Evolutionary conservation across 2,797 vertebrate species (phyloP), one percentile per base, ranked within the genome.

Genomic region (Pseudomugil gertrudae): DNA sequence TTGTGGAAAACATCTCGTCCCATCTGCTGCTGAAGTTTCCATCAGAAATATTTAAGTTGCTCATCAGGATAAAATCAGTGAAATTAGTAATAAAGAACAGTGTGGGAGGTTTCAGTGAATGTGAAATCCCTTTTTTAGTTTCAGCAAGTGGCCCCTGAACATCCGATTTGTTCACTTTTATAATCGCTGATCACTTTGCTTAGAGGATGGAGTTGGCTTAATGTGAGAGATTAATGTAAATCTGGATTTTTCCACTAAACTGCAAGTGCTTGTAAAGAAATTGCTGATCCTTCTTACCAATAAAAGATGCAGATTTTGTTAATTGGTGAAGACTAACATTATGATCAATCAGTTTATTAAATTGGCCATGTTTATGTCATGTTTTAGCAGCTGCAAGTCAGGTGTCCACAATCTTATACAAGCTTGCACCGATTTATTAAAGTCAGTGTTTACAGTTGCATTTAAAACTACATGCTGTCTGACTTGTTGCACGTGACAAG

Each of bases 31-130:
- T 7, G 33, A 33, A 55, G 11, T 33, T 55, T 23, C n/a, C 32
- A 24, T 26, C 36, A 8, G 26, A 26, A 57, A 17, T 29, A 15
- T 54, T 56, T 7, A 43, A 43, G 38, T 14, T 36, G 21, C 27
- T 14, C 3, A 15, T 64, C 45, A 45, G 45, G 47, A 64, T 64
- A 45, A 52, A 15, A 40, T 60, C 30, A 19, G 30, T 57, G 53
- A 45, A 30, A 29, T 56, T 51, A 9, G 11, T 17, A n/a, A 66
- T 38, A 27, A 38, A 58, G 9, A 13, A 30, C 23, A 9, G 4
- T 1, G 45, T n/a, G 9, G 21, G 45, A 9, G 21, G 45, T 38
- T 38, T 38, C 36, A 38, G 17, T n/a, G 43, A 23, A 10, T 6
- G 23, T 14, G 7, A 24, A 6, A 10, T 50, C 48, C 48, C 5